Conservation (phyloP, 2,113 vertebrate species). For the Mesitornis unicolor region DNA sequence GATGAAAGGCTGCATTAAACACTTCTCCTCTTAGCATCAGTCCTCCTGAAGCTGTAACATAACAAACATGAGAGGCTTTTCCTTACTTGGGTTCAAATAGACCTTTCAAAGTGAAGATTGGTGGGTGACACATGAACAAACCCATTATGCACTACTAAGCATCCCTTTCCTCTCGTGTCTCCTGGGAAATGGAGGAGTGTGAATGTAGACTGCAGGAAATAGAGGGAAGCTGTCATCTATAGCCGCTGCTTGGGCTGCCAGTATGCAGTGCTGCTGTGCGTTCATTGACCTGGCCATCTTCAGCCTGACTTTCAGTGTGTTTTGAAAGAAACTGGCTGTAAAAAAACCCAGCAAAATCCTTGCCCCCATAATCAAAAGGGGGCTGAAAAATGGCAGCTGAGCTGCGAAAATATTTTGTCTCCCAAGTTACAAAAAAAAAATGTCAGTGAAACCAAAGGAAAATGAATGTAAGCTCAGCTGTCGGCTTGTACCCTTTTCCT, state of each 20-base stretch:
- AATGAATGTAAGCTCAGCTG: background rate
- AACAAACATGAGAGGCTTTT: background rate
- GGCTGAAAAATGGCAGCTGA: background rate
- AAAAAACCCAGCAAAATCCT: background rate
- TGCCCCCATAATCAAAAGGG: background rate
- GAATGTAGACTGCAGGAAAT: background rate
- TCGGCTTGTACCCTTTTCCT: background rate
- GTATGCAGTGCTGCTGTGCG: background rate
- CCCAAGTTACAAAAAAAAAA: background rate
- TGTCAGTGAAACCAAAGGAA: background rate
- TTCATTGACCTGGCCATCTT: background rate
- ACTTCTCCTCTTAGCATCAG: background rate
- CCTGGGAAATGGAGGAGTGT: background rate
- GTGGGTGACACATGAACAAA: background rate
- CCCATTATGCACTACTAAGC: fast-evolving
- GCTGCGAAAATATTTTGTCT: background rate
- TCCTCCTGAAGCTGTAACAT: background rate
- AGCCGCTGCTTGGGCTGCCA: background rate
- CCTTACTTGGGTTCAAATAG: background rate
- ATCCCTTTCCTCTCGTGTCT: background rate
- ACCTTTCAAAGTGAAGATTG: background rate
- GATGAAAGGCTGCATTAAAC: background rate
- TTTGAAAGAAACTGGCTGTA: background rate
- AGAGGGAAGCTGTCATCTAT: background rate
- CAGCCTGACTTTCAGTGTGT: background rate